Evolutionary conservation across 2,888 invertebrate genomes (phyloP).

Genomic region (Venusia cambrica): DNA sequence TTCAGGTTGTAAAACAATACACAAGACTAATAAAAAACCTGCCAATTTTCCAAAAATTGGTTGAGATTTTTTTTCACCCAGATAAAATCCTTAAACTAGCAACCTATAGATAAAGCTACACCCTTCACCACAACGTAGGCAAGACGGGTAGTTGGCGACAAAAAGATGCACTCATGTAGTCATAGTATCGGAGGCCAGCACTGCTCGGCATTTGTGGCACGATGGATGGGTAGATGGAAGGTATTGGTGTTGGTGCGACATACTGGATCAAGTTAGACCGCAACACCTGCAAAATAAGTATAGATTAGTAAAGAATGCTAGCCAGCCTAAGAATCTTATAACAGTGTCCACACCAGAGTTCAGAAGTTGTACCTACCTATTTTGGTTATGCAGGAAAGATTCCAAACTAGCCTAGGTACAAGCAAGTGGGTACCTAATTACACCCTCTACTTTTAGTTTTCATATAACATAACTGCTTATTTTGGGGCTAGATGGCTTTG

Average conservation of each 20-base stretch:
- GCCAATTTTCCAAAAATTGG: slow-evolving; percentile 17
- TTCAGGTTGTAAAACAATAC: slow-evolving; percentile 15
- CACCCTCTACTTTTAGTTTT: no score
- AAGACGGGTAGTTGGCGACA: slow-evolving; percentile 47
- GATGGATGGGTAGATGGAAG: slow-evolving; percentile 42
- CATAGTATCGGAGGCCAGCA: slow-evolving; percentile 46
- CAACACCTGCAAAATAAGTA: slow-evolving; percentile 52
- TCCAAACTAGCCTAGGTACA: no score
- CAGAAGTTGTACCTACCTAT: no score
- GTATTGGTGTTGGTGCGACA: slow-evolving; percentile 36
- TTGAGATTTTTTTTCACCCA: slow-evolving; percentile 2
- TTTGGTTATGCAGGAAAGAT: no score
- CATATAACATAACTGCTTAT: no score
- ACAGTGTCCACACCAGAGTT: no score
- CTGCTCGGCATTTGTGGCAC: slow-evolving; percentile 44
- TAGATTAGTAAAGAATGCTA: no score
- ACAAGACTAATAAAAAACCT: slow-evolving; percentile 1
- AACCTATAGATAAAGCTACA: slow-evolving; percentile 29
- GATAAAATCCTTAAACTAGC: no score
- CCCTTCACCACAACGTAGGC: slow-evolving; percentile 48
- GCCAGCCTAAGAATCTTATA: no score
- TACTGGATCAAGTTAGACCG: slow-evolving; percentile 47
- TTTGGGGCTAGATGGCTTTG: no score
- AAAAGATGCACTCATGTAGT: slow-evolving; percentile 41
- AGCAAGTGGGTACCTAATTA: no score